Evolutionary conservation across 37 sponge, comb jelly and placozoan genomes (phyloP).

Genomic region (Beroe ovata): DNA sequence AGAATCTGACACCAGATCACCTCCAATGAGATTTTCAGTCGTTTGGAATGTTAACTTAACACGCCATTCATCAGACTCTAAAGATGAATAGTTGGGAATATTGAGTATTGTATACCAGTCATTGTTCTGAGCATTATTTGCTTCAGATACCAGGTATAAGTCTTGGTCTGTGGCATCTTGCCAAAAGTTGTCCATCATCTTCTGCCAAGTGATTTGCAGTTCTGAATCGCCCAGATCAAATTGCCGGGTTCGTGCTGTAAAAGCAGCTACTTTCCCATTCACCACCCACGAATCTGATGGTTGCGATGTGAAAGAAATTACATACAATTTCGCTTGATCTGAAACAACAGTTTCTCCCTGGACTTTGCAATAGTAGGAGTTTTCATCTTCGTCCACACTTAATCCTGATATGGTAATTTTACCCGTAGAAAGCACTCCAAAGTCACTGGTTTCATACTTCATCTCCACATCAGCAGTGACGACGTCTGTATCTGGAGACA

Average conservation of each 20-base stretch:
- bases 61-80: not conserved
- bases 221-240: not conserved
- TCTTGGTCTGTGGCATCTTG: not conserved
- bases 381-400: not conserved
- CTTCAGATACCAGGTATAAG: not conserved
- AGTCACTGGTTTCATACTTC: not conserved
- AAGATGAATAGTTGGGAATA: constrained; percentile 1
- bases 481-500: not conserved
- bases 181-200: not conserved
- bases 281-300: constrained; percentile 18
- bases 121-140: not conserved
- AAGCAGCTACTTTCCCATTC: not conserved
- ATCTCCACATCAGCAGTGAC: not conserved
- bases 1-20: not conserved
- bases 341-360: not conserved
- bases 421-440: not conserved
- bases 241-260: not conserved
- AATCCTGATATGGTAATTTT: not conserved
- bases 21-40: not conserved
- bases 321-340: not conserved
- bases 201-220: constrained; percentile 5
- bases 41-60: not conserved
- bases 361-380: not conserved
- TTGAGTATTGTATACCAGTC: constrained; percentile 21
- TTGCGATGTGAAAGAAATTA: not conserved